These are phyloP conservation scores for Montifringilla adamsi DNA, from an alignment of 2,113 vertebrate genomes.

Conservation along the genomic window DNA sequence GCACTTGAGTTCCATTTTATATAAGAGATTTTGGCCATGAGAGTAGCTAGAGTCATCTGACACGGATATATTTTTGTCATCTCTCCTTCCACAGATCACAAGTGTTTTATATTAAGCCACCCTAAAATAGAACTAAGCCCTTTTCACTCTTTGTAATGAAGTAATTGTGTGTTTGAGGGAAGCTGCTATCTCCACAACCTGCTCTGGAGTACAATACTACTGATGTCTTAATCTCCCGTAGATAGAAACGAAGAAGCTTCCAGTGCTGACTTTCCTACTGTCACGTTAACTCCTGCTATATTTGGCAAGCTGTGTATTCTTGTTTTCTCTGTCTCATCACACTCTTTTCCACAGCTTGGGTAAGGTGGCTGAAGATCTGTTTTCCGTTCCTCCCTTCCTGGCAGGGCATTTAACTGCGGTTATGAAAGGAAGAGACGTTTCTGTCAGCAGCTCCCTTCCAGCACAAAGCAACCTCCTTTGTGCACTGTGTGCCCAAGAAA, in stretches of 20 bases:
- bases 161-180: constrained; percentile 62
- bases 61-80: constrained; percentile 68
- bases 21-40: constrained; percentile 61
- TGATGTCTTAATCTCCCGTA: background rate
- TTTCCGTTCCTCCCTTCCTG: constrained; percentile 38
- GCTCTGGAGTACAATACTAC: constrained; percentile 15
- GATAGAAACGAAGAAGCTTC: background rate
- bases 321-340: constrained; percentile 23
- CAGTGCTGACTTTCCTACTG: background rate
- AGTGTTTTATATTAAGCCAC: constrained; percentile 71
- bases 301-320: background rate
- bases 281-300: background rate
- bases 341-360: constrained; percentile 1
- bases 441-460: constrained; percentile 38
- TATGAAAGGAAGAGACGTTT: constrained; percentile 25
- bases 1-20: constrained; percentile 59
- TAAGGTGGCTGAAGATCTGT: constrained; percentile 20
- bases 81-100: constrained; percentile 68
- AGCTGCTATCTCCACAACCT: constrained; percentile 19
- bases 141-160: constrained; percentile 70
- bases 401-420: background rate
- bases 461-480: background rate
- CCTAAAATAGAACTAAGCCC: constrained; percentile 68
- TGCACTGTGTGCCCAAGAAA: background rate
- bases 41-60: constrained; percentile 60